phyloP scores from a whole-genome alignment of 2,797 vertebrate genomes.

The Cirrhinus mrigala region DNA sequence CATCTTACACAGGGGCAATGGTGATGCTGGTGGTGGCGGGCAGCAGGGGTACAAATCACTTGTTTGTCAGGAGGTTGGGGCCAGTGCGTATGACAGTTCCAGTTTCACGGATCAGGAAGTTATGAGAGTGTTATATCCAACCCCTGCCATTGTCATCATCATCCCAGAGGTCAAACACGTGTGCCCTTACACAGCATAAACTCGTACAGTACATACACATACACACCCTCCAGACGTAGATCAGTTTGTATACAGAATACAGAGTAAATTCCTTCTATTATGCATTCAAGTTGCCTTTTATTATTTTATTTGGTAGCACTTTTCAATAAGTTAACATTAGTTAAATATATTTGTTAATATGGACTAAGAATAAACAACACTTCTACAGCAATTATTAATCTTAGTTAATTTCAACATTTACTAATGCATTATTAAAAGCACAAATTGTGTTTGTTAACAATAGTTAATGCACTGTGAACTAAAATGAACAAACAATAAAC shows the following conservation, averaged over 20 bases:
- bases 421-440: too few species aligned
- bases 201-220: not conserved
- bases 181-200: constrained; percentile 40
- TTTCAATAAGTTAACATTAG: too few species aligned
- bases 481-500: too few species aligned
- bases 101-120: constrained; percentile 57
- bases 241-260: not conserved
- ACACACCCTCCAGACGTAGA: constrained; percentile 8
- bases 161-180: constrained; percentile 46
- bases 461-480: too few species aligned
- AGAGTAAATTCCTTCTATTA: not conserved
- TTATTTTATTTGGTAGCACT: not conserved
- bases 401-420: too few species aligned
- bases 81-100: constrained; percentile 35
- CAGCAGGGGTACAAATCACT: constrained; percentile 62
- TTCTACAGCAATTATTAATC: too few species aligned
- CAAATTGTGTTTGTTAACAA: too few species aligned
- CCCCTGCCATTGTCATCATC: constrained; percentile 24
- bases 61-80: constrained; percentile 56
- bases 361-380: too few species aligned
- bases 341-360: too few species aligned
- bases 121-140: constrained; percentile 39
- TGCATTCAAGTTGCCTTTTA: not conserved
- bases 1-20: constrained; percentile 51
- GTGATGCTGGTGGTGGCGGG: constrained; percentile 45